These are phyloP conservation scores for Sarcophaga carnaria DNA, from an alignment of 2,888 invertebrate species.

Conservation along the genomic window DNA sequence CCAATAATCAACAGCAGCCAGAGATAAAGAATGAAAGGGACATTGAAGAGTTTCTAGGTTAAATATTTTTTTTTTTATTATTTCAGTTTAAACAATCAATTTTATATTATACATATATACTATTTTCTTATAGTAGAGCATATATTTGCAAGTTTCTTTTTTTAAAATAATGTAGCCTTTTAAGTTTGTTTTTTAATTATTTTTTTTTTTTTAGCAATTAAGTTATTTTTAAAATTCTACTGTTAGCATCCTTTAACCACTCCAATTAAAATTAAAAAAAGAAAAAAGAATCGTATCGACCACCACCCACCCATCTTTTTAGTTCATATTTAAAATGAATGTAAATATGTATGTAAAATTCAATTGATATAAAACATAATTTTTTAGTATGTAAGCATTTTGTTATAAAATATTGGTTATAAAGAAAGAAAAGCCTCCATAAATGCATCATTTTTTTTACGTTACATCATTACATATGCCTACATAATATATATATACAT, in stretches of 20 bases:
- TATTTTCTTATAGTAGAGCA: neutral
- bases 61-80: neutral
- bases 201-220: neutral
- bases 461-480: neutral
- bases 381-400: neutral
- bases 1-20: constrained; percentile 35
- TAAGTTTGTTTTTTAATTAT: neutral
- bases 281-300: neutral
- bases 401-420: constrained; percentile 11
- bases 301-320: neutral
- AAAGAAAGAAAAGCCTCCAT: neutral
- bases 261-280: too few relatives aligned
- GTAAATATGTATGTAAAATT: constrained; percentile 24
- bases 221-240: neutral
- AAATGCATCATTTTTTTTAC: neutral
- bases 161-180: neutral
- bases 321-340: constrained; percentile 7
- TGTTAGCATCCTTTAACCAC: neutral
- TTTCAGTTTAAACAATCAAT: neutral
- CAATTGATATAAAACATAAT: neutral
- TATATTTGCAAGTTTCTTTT: neutral
- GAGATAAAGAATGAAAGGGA: constrained; percentile 71
- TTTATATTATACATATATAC: constrained; percentile 4
- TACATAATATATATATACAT: neutral
- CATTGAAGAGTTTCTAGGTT: constrained; percentile 68